Evolutionary conservation across 1,140 invertebrate genomes (phyloP), one percentile per base, ranked within the genome.

Genomic region (Nylanderia fulva): DNA sequence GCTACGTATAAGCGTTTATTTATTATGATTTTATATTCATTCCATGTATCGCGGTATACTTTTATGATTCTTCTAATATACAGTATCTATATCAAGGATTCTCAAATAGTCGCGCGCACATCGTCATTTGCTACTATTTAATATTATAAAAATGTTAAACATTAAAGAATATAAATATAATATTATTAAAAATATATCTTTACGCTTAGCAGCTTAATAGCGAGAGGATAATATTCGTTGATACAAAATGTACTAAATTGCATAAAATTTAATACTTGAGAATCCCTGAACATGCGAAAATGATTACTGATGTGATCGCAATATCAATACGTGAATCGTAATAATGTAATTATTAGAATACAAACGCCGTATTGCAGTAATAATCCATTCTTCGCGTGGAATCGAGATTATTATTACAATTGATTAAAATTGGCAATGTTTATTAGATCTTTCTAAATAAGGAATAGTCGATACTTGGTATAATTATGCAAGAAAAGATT

Each of bases 11-110:
- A 15, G 9, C 33, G 15, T 54, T 68, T 68, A 79, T 66, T 21
- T 42, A 42, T 66, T 66, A 79, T 39, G 13, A 24, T 79, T 79
- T 79, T 58, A 39, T 54, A 39, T 68, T 79, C 75, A 79, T 79
- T 79, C 76, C 76, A 24, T 24, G 45, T 48, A 24, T 33, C 29
- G 45, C 24, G 2, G 24, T 39, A 39, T 79, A 54, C 5, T 39
- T 79, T 68, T 33, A 36, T 39, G 42, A 36, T 66, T 77, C n/a
- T 77, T 15, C 2, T 36, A 68, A 56, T 21, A 68, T 68, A 56
- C 13, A 0, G 15, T 24, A 63, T 2, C 29, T 24, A 45, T n/a
- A 66, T 39, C 21, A 39, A 48, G 33, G 33, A 4, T 68, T 66
- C 45, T 79, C 48, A 52, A 79, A 54, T 52, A 33, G 15, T 42